Conservation (phyloP, 2,888 invertebrate species). For the Acanthopleura granulata region DNA sequence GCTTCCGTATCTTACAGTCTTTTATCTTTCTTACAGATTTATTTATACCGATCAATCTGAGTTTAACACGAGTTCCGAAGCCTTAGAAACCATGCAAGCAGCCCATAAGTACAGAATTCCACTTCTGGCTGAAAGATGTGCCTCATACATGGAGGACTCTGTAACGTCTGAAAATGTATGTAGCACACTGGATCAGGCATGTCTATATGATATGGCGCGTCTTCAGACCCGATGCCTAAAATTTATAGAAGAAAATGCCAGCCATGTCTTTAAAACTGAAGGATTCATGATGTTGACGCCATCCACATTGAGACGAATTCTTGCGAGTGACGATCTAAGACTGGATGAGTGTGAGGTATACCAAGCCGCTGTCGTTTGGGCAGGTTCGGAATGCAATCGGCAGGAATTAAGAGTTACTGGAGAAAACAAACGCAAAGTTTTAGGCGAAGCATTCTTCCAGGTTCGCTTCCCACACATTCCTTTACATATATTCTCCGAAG, state of each 20-base stretch:
- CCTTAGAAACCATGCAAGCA: background rate
- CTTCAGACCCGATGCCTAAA: background rate
- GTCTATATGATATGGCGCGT: background rate
- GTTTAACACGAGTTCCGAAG: background rate
- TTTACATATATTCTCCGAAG: background rate
- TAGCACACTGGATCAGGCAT: background rate
- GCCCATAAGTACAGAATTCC: slow-evolving; percentile 10
- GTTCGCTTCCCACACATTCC: slow-evolving; percentile 12
- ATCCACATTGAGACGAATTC: background rate
- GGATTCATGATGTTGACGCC: background rate
- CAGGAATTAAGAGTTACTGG: background rate
- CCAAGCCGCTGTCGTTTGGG: background rate
- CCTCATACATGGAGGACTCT: background rate
- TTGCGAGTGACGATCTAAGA: background rate
- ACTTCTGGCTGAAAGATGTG: background rate
- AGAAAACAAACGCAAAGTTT: background rate
- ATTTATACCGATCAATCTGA: slow-evolving; percentile 9
- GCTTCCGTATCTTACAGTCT: background rate
- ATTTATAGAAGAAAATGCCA: slow-evolving; percentile 7
- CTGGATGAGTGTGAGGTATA: slow-evolving; percentile 2
- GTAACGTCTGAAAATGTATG: slow-evolving; percentile 8
- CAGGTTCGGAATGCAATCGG: background rate
- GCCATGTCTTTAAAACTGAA: background rate
- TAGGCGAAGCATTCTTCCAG: background rate
- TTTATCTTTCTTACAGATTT: slow-evolving; percentile 11